Conservation (phyloP, 2,888 invertebrate genomes). For the Amphipoea oculea region DNA sequence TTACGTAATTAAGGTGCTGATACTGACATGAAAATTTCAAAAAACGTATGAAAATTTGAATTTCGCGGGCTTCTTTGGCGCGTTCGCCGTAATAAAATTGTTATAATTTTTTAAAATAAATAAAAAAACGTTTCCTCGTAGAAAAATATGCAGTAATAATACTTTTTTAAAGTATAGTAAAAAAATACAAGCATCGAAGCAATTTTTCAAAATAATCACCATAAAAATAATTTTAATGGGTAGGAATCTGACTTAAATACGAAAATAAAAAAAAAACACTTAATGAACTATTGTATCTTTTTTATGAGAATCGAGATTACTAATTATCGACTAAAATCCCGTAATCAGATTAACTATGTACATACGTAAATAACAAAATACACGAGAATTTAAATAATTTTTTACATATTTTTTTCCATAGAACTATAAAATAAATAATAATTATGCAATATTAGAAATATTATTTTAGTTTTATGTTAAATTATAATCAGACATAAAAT, state of each 20-base stretch:
- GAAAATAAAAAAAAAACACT: not conserved
- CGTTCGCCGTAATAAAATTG: not conserved
- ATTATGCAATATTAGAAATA: conserved; percentile 18
- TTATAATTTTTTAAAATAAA: conserved; percentile 8
- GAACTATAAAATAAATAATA: conserved; percentile 33
- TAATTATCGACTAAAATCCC: conserved; percentile 2
- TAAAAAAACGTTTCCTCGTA: not conserved
- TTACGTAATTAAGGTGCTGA: too few species aligned
- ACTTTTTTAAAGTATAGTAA: conserved; percentile 24
- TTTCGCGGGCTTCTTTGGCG: too few species aligned
- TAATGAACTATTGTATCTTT: not conserved
- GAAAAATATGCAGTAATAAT: conserved; percentile 29
- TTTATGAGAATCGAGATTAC: conserved; percentile 9
- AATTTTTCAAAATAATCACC: conserved; percentile 11
- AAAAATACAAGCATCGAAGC: conserved; percentile 36
- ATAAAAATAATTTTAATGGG: not conserved
- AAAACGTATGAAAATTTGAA: too few species aligned
- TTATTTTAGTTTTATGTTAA: conserved; percentile 25
- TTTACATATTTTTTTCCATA: conserved; percentile 10
- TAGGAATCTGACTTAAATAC: not conserved
- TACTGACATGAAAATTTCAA: too few species aligned
- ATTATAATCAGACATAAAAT: conserved; percentile 37
- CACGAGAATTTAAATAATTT: conserved; percentile 16
- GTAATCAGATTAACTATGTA: conserved; percentile 25
- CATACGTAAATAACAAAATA: conserved; percentile 40